Percentiles rank a stretch among this genome's conserved stretches.
Conservation (phyloP, 1,140 invertebrate genomes). For the Oryzaephilus surinamensis region DNA sequence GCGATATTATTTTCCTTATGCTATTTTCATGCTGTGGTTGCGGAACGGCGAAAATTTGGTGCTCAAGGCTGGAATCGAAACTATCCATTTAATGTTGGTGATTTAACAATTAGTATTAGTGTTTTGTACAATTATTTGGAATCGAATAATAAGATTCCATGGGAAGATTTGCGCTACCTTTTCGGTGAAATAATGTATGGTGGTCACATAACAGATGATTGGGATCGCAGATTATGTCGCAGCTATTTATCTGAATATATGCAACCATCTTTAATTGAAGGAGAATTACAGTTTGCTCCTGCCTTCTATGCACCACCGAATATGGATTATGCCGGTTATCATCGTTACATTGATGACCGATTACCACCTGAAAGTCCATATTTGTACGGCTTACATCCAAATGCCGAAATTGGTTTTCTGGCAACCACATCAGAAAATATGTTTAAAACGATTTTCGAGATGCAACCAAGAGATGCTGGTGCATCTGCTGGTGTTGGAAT, state of each 20-base stretch:
- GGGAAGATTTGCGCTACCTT: constrained; percentile 86
- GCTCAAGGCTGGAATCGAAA: constrained; percentile 88
- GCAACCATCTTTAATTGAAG: constrained; percentile 65
- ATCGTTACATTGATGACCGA: constrained; percentile 80
- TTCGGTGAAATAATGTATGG: constrained; percentile 98
- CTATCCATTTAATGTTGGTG: constrained; percentile 72
- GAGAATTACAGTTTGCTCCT: constrained; percentile 70
- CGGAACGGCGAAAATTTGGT: constrained; percentile 87
- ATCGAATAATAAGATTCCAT: constrained; percentile 76
- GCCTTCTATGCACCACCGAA: constrained; percentile 70
- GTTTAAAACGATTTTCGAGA: constrained; percentile 82
- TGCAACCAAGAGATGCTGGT: constrained; percentile 77
- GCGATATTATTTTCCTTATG: constrained; percentile 84
- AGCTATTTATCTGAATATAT: constrained; percentile 86
- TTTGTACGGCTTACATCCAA: constrained; percentile 86
- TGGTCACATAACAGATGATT: constrained; percentile 93
- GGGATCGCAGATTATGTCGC: constrained; percentile 78
- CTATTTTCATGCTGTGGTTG: constrained; percentile 92
- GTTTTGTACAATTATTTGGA: constrained; percentile 91
- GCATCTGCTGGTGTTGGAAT: constrained; percentile 48
- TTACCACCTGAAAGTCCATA: constrained; percentile 80
- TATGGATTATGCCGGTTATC: constrained; percentile 77
- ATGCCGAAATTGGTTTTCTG: constrained; percentile 91
- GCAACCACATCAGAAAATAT: constrained; percentile 76
- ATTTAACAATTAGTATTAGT: constrained; percentile 85